phyloP scores from a whole-genome alignment of 1,140 invertebrate species.

The Mamestra configurata region DNA sequence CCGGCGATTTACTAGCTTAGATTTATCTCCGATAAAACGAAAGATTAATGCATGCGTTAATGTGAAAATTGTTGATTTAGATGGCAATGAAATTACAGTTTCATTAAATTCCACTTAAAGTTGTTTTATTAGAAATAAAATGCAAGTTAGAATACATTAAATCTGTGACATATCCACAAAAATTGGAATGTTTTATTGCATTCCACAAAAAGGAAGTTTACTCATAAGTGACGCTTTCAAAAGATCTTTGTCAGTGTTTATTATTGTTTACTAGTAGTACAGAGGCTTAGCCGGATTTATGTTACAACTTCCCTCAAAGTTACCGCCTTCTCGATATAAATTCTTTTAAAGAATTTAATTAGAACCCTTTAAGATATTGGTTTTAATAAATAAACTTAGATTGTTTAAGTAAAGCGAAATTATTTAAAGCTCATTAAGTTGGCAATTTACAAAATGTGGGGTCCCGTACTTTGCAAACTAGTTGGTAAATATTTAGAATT shows the following conservation, averaged over 20 bases:
- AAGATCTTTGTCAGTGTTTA: no score
- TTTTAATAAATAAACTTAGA: constrained; percentile 50
- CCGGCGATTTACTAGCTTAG: constrained; percentile 12
- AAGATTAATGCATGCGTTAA: neutral
- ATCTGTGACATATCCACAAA: no score
- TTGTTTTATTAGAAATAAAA: no score
- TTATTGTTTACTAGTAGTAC: no score
- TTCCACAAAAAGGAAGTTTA: no score
- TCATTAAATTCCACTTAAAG: no score
- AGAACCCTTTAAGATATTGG: constrained; percentile 24
- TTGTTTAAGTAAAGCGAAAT: constrained; percentile 20
- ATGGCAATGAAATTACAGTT: neutral
- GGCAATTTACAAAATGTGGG: constrained; percentile 33
- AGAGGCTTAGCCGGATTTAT: constrained; percentile 1
- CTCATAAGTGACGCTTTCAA: no score
- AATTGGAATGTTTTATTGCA: no score
- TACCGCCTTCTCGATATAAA: neutral
- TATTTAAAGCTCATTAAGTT: constrained; percentile 32
- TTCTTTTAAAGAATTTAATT: constrained; percentile 39
- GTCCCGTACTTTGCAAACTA: constrained; percentile 13
- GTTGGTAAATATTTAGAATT: constrained; percentile 38
- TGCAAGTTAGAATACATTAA: no score
- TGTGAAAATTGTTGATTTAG: no score
- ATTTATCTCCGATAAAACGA: constrained; percentile 15
- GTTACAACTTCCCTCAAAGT: neutral